A percentile compares a stretch with the other conserved stretches of the same genome.
These are phyloP conservation scores for Thysanoteuthis rhombus DNA, from an alignment of 2,888 invertebrate genomes.

Conservation along the genomic window DNA sequence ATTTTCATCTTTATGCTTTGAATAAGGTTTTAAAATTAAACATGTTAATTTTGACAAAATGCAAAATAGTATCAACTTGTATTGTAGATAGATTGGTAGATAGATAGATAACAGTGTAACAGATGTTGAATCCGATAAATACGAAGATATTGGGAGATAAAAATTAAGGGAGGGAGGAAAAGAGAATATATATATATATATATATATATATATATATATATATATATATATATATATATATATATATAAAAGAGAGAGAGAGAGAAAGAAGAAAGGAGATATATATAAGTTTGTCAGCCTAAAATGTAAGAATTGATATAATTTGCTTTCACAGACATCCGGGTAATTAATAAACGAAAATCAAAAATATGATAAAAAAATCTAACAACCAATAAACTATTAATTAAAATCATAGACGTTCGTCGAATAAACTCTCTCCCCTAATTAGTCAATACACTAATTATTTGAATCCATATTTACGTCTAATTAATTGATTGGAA, in stretches of 20 bases:
- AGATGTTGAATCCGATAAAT: neutral
- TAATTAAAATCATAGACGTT: neutral
- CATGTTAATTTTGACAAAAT: neutral
- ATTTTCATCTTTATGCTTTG: too few relatives aligned
- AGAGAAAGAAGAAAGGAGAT: too few relatives aligned
- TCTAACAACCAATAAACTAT: neutral
- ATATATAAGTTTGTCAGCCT: too few relatives aligned
- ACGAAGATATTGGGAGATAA: neutral
- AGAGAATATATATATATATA: too few relatives aligned
- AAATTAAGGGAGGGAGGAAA: neutral
- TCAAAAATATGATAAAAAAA: too few relatives aligned
- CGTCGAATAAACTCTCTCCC: neutral
- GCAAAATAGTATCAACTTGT: neutral
- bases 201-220: too few relatives aligned
- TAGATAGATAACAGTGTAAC: neutral
- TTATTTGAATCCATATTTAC: neutral
- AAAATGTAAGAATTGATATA: too few relatives aligned
- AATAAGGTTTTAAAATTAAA: neutral
- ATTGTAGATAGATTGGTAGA: neutral
- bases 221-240: too few relatives aligned
- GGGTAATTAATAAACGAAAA: too few relatives aligned
- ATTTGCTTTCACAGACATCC: too few relatives aligned
- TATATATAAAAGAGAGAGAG: too few relatives aligned
- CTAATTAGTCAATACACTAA: neutral
- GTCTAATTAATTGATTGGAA: neutral